Evolutionary conservation across 2,888 invertebrate genomes (phyloP), one percentile per base, ranked within the genome.

Genomic region (Myopa testacea): DNA sequence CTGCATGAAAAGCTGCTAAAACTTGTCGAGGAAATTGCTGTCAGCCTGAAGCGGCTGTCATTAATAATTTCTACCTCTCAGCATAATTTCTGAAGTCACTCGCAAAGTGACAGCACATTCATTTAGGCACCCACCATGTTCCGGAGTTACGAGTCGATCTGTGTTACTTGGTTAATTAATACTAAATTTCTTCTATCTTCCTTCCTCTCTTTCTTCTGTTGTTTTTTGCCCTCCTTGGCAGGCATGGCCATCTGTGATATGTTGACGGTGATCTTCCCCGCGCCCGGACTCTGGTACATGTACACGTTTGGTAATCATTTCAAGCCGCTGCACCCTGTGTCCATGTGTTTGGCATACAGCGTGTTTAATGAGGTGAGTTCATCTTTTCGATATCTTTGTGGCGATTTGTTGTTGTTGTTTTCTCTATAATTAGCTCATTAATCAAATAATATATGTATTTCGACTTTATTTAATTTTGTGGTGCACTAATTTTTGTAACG

Each of bases 221-320:
- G 10, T 69, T 8, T 8, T 37, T 19, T 40, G 16, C 14, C 40
- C 38, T 19, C n/a, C n/a, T 60, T 60, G 58, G 26, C 19, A 89
- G 89, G 95, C n/a, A 98, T 98, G 97, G 98, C 98, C 0, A 91
- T 98, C 5, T 96, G 96, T 83, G 98, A 98, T 90, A 95, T 97
- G 93, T 93, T 97, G 88, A 98, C 98, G 0, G 94, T 97, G 85
- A 91, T 96, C 75, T 94, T 96, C 86, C 96, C 97, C 0, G 94
- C 96, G 0, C 97, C 97, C 0, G 96, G 96, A 93, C 93, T 97
- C 70, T 93, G 97, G 89, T 96, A 97, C 87, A 95, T 96, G 94
- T 97, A 96, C 90, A 95, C 96, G 0, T 93, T 96, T 82, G 95
- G 95, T 40, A 94, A 96, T 89, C 95, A 96, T 87, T 93, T 94